A percentile compares a stretch with the other conserved stretches of the same genome.
phyloP scores from a whole-genome alignment of 2,113 vertebrate genomes.

The Periophthalmus modestus region DNA sequence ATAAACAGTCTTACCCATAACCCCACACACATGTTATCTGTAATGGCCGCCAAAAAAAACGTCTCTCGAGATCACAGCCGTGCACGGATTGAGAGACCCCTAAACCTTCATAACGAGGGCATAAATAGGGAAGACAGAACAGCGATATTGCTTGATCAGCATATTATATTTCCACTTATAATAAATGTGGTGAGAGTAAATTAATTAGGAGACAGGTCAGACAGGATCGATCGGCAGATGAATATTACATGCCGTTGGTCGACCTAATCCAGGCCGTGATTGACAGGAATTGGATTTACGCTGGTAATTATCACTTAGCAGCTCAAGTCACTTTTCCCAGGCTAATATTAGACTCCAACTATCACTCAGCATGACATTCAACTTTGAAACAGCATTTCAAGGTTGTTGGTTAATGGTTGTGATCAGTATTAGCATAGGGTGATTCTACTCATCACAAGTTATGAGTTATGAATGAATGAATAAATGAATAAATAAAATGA shows the following conservation, averaged over 20 bases:
- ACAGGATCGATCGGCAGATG: neutral
- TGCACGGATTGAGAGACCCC: conserved; percentile 62
- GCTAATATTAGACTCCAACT: conserved; percentile 4
- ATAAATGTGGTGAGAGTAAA: conserved; percentile 16
- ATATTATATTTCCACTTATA: conserved; percentile 1
- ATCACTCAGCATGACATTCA: neutral
- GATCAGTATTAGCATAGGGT: neutral
- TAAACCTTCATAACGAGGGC: neutral
- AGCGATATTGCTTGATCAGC: neutral
- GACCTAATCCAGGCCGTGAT: neutral
- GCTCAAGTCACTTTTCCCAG: neutral
- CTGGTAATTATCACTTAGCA: conserved; percentile 11
- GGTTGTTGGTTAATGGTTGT: neutral
- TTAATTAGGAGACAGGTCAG: neutral
- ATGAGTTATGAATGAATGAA: neutral
- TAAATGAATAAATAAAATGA: neutral
- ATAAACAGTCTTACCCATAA: too few relatives aligned
- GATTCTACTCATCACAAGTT: neutral
- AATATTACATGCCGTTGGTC: neutral
- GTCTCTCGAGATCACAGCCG: too few relatives aligned
- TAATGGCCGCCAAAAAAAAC: too few relatives aligned
- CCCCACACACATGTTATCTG: too few relatives aligned
- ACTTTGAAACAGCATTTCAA: neutral
- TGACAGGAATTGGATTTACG: conserved; percentile 3
- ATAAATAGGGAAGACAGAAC: neutral